Evolutionary conservation across 1,140 invertebrate genomes (phyloP).

Genomic region (Stegodyphus mimosarum): DNA sequence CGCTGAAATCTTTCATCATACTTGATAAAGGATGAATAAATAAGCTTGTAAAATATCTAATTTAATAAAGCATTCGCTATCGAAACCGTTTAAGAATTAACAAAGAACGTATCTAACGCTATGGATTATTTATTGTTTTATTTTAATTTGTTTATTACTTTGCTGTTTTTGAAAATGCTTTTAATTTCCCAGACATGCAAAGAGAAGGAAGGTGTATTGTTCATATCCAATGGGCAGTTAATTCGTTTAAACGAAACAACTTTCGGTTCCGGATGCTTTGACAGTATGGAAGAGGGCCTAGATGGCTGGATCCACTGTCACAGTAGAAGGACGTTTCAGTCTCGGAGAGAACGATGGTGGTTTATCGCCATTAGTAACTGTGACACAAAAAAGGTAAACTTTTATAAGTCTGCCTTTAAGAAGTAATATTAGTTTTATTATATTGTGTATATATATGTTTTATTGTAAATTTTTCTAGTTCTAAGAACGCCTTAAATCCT

Average conservation of each 20-base stretch:
- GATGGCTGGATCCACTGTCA: slow-evolving; percentile 70
- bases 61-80: no score
- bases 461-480: no score
- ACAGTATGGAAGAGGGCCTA: slow-evolving; percentile 64
- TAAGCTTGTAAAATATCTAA: no score
- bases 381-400: slow-evolving; percentile 72
- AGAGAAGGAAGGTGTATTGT: slow-evolving; percentile 77
- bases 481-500: no score
- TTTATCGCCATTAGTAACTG: slow-evolving; percentile 81
- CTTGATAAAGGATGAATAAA: no score
- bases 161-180: slow-evolving; percentile 18
- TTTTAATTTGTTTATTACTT: neutral
- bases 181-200: slow-evolving; percentile 74
- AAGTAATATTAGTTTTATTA: no score
- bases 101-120: neutral
- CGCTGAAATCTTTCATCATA: no score
- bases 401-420: neutral
- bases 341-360: slow-evolving; percentile 81
- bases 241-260: slow-evolving; percentile 77
- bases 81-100: no score
- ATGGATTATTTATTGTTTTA: neutral
- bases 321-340: slow-evolving; percentile 75
- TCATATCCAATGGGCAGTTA: slow-evolving; percentile 79
- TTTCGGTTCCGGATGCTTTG: slow-evolving; percentile 69
- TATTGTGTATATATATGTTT: no score